Evolutionary conservation across 2,888 invertebrate species (phyloP), one percentile per base, ranked within the genome.

Genomic region (Colletes collaris): DNA sequence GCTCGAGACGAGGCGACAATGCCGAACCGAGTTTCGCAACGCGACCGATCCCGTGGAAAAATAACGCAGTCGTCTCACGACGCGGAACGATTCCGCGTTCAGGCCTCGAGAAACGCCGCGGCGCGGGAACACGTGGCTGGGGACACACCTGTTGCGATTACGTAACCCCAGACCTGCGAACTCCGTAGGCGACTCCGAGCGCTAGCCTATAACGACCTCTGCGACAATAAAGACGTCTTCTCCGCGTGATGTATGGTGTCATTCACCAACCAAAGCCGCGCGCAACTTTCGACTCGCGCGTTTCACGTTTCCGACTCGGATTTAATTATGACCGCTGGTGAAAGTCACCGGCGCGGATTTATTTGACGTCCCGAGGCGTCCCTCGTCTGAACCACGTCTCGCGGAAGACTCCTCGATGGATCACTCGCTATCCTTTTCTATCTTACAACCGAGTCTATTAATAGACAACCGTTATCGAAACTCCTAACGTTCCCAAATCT

Each of bases 121-220:
- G 55, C 63, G n/a, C 55, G 69, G 55, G 44, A 76, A 81, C 86
- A 81, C 80, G 86, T 81, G 83, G 83, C 70, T 35, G 66, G 71
- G 70, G 76, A 83, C 79, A 85, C 87, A 88, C 87, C 88, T 87
- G 88, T 81, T 88, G 84, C 84, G 79, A 83, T 87, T 88, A 87
- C 82, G 81, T 86, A 87, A 86, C 76, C 46, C 46, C 66, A 81
- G 62, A 60, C 65, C 60, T 65, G 71, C 74, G 74, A 67, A 78
- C 70, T 76, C 73, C 75, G 81, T 80, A 85, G 82, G 85, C 81
- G 85, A 83, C 60, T 58, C 68, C 19, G 53, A 50, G 50, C 46
- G 66, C 62, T 64, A 81, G 77, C 72, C 62, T 60, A 65, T 67
- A 69, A 85, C 79, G 76, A 70, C 75, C 66, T 68, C 71, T 58